These are phyloP conservation scores for Paraplagusia blochii DNA, from an alignment of 2,113 vertebrate species.

Conservation along the genomic window DNA sequence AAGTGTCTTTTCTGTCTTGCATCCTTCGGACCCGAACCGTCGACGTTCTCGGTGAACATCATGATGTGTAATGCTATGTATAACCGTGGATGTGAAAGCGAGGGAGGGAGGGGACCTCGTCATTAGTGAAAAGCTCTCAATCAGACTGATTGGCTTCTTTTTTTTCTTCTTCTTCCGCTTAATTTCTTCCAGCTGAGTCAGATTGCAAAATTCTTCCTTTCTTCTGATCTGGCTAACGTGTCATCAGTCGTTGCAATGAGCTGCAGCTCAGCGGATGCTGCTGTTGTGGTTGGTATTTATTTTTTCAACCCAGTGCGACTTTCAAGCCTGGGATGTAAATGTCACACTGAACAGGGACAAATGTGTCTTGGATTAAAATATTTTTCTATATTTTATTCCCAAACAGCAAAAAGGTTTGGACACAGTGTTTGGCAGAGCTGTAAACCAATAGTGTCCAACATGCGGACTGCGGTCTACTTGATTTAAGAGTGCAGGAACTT, in stretches of 20 bases:
- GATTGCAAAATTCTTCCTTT: background rate
- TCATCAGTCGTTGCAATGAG: background rate
- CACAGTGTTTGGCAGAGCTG: no score
- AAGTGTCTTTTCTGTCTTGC: conserved; percentile 5
- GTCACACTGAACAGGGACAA: background rate
- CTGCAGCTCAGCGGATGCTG: background rate
- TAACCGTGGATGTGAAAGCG: conserved; percentile 3
- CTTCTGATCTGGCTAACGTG: background rate
- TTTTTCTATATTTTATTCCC: no score
- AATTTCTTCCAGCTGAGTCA: background rate
- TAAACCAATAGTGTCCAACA: no score
- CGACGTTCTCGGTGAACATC: background rate
- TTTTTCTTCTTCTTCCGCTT: conserved; percentile 6
- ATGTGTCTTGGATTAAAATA: no score
- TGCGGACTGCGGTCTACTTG: no score
- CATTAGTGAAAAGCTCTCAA: conserved; percentile 13
- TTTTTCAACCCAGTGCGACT: background rate
- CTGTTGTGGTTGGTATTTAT: background rate
- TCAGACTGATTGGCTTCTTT: conserved; percentile 16
- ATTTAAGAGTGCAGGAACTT: no score
- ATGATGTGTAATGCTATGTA: background rate
- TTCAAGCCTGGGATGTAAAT: background rate
- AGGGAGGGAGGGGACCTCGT: conserved; percentile 2
- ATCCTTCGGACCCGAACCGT: background rate
- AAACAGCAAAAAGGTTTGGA: no score